A percentile compares a stretch with the other conserved stretches of the same genome.
Conservation (phyloP, 2,797 vertebrate species). For the Oreonectes daqikongensis region DNA sequence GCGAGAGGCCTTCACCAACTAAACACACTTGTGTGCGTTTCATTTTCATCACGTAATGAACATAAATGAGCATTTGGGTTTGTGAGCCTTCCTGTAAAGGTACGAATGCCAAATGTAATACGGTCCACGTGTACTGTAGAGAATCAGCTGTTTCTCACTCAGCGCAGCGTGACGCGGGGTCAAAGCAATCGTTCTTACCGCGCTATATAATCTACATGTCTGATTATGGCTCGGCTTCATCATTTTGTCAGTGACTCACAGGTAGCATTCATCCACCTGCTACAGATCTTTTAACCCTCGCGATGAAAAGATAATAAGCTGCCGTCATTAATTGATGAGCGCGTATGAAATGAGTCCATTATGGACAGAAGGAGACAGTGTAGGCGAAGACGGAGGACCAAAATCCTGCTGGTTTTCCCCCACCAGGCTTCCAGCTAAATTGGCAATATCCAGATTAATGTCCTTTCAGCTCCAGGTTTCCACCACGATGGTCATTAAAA, state of each 20-base stretch:
- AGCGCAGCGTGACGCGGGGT: neutral
- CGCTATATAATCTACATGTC: constrained; percentile 33
- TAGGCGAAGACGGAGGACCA: constrained; percentile 46
- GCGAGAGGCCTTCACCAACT: constrained; percentile 11
- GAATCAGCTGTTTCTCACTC: constrained; percentile 2
- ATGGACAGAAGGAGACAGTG: constrained; percentile 42
- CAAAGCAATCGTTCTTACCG: neutral
- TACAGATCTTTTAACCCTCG: constrained; percentile 33
- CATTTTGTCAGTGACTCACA: constrained; percentile 32
- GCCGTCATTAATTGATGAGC: constrained; percentile 53
- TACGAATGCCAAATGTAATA: constrained; percentile 1
- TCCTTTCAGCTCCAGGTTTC: constrained; percentile 53
- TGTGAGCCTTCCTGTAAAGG: neutral
- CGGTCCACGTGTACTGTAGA: neutral
- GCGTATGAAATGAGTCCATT: constrained; percentile 45
- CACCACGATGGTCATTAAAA: constrained; percentile 52
- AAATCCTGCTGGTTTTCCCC: constrained; percentile 47
- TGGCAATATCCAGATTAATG: constrained; percentile 54
- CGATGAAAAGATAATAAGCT: constrained; percentile 52
- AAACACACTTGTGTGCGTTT: neutral
- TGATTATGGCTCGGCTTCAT: constrained; percentile 30
- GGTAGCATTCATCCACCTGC: constrained; percentile 34
- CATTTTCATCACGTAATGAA: neutral
- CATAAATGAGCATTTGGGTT: neutral
- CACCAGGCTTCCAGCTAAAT: constrained; percentile 50